Evolutionary conservation across 2,113 vertebrate species (phyloP).

Genomic region (Pleuronectes platessa): DNA sequence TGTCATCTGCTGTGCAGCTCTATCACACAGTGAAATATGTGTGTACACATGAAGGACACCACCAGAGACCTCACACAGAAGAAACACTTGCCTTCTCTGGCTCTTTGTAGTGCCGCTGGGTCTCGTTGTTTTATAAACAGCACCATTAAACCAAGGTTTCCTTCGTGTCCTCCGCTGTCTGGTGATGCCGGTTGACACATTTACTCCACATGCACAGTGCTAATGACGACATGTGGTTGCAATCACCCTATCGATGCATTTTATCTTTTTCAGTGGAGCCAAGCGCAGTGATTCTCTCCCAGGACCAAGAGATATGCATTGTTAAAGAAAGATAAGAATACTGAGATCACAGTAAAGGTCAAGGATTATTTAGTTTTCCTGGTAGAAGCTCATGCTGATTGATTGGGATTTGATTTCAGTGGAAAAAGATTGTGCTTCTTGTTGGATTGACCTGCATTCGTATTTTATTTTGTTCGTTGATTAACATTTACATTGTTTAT

Average conservation of each 20-base stretch:
- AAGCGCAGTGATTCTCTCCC: slow-evolving; percentile 34
- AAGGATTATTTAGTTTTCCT: slow-evolving; percentile 24
- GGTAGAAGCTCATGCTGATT: not conserved
- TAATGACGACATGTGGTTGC: slow-evolving; percentile 77
- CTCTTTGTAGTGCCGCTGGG: slow-evolving; percentile 67
- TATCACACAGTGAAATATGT: slow-evolving; percentile 49
- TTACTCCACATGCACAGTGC: slow-evolving; percentile 72
- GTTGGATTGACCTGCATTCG: not conserved
- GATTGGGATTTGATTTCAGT: not conserved
- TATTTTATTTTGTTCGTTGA: no score
- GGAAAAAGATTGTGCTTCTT: not conserved
- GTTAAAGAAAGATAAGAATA: slow-evolving; percentile 31
- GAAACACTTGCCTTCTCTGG: slow-evolving; percentile 45
- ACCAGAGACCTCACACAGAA: slow-evolving; percentile 72
- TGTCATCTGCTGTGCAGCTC: slow-evolving; percentile 78
- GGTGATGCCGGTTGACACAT: slow-evolving; percentile 71
- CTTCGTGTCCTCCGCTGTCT: slow-evolving; percentile 39
- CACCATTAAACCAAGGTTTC: slow-evolving; percentile 74
- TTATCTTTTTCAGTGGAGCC: slow-evolving; percentile 65
- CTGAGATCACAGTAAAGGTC: slow-evolving; percentile 16
- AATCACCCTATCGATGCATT: slow-evolving; percentile 73
- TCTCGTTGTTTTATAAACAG: slow-evolving; percentile 67
- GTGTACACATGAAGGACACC: slow-evolving; percentile 41
- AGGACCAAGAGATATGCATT: slow-evolving; percentile 15
- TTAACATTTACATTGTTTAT: no score